Evolutionary conservation across 2,113 vertebrate genomes (phyloP).

Genomic region (Cathartes aura): DNA sequence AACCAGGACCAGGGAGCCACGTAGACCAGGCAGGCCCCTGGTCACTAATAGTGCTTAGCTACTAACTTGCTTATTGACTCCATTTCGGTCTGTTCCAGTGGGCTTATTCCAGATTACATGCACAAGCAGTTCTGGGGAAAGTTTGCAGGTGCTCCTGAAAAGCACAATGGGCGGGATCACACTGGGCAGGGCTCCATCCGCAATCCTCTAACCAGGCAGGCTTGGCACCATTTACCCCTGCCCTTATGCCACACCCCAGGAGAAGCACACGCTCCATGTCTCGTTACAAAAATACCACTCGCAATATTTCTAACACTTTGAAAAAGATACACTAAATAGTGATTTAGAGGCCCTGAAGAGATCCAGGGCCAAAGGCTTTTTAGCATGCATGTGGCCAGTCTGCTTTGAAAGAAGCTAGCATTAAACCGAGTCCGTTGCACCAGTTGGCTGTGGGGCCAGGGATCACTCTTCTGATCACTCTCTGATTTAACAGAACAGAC

Average conservation of each 20-base stretch:
- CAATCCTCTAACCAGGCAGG: background rate
- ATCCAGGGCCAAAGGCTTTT: background rate
- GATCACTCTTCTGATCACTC: background rate
- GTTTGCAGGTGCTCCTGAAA: background rate
- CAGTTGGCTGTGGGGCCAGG: background rate
- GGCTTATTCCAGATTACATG: background rate
- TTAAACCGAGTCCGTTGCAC: background rate
- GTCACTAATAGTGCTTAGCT: background rate
- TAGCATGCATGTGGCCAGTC: background rate
- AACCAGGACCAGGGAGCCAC: background rate
- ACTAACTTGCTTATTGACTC: background rate
- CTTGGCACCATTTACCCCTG: background rate
- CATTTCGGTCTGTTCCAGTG: background rate
- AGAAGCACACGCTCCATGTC: background rate
- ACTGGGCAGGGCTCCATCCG: background rate
- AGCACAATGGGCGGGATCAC: background rate
- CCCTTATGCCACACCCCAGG: background rate
- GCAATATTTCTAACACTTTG: background rate
- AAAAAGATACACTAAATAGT: background rate
- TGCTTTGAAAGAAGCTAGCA: background rate
- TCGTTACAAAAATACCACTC: background rate
- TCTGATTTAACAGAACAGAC: background rate
- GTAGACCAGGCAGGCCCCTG: background rate
- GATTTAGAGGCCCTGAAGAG: background rate
- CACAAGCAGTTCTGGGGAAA: background rate